Evolutionary conservation across 2,888 invertebrate species (phyloP).

Genomic region (Bombyx huttoni): DNA sequence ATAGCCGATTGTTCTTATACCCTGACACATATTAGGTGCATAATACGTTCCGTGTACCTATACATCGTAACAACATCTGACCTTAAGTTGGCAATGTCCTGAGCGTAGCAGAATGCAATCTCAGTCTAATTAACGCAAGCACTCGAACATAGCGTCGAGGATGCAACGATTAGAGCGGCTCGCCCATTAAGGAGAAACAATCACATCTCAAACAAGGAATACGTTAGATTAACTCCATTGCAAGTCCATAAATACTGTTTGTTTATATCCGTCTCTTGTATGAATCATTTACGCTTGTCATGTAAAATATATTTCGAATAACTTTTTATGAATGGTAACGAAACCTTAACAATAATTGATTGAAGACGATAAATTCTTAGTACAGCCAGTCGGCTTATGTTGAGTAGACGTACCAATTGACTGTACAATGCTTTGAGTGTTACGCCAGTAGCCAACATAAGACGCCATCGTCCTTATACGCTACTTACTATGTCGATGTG

Average conservation of each 20-base stretch:
- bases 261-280: conserved; percentile 5
- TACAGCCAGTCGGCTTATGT: too few relatives aligned
- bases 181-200: conserved; percentile 66
- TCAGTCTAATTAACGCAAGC: conserved; percentile 57
- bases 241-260: conserved; percentile 1
- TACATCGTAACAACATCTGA: conserved; percentile 27
- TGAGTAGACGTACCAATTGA: too few relatives aligned
- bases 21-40: conserved; percentile 7
- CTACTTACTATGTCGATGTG: conserved; percentile 50
- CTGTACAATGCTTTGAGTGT: background rate
- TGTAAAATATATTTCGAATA: background rate
- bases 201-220: conserved; percentile 59
- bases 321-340: background rate
- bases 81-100: conserved; percentile 38
- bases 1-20: conserved; percentile 25
- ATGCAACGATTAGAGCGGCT: conserved; percentile 58
- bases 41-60: conserved; percentile 12
- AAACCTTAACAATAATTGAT: too few relatives aligned
- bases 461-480: conserved; percentile 22
- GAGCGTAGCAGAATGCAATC: conserved; percentile 45
- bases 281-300: conserved; percentile 3
- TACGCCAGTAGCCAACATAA: conserved; percentile 14
- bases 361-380: too few relatives aligned
- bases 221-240: conserved; percentile 39
- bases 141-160: conserved; percentile 46